Base-by-base conservation (phyloP, 2,888 invertebrate genomes). In the Drosophila incognita region DNA sequence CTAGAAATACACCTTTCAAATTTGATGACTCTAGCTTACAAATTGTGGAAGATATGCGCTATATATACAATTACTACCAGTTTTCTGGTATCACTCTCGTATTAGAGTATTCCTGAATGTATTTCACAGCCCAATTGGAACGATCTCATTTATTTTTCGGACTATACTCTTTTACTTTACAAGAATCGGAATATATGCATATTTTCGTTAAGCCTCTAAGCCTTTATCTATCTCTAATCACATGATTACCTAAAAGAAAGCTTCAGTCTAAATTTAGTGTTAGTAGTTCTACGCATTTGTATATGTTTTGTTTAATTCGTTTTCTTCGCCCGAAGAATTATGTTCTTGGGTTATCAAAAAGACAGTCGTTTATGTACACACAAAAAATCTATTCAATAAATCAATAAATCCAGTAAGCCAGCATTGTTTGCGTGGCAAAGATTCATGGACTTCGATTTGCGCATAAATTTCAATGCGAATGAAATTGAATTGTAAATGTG, bases 401-500 rank as follows among this genome's bases (percentile, higher is more conserved):
- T 21, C 29, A 18, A 49, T 18, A 38, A 56, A 38, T 21, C 29
- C 13, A 49, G 52, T 38, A 68, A n/a, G 48, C n/a, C 51, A 54
- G 10, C 18, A 18, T 31, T 66, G 71, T 61, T 70, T 62, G 21
- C 18, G 11, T 10, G 11, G 27, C 51, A 36, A 29, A 33, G 80
- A 68, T 73, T 73, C 33, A 10, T 40, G 36, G 42, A 15, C 42
- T 59, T 62, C 64, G 79, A 75, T 76, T 79, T 69, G 42, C 53
- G 67, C 65, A 76, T 81, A 79, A 73, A 81, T 81, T 76, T 73
- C 11, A 21, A 54, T 24, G 13, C 18, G 46, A 49, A 56, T 58
- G 42, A 24, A 53, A 74, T 74, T 69, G 81, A 81, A 79, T 81
- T 81, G 75, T n/a, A 81, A 75, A 75, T 74, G 24, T 49, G 24